These are phyloP conservation scores for Willisornis vidua DNA, from an alignment of 2,113 vertebrate species.

Conservation along the genomic window DNA sequence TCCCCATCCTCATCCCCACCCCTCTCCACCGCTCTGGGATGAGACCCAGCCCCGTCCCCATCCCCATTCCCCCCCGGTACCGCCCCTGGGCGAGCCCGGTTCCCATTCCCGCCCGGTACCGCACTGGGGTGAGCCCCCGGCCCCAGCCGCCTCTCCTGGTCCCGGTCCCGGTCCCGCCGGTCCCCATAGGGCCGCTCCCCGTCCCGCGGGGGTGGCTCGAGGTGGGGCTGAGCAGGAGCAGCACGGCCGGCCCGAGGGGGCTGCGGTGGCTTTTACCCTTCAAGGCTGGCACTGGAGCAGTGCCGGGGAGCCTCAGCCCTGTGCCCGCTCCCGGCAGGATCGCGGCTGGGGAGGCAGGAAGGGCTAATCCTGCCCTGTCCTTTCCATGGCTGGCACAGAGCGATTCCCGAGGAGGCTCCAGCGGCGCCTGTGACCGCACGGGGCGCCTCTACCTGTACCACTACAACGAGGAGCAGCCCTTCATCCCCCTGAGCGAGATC, in stretches of 20 bases:
- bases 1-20: too few relatives aligned
- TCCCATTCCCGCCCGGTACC: not conserved
- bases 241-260: not conserved
- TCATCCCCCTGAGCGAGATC: constrained; percentile 81
- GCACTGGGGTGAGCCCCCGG: not conserved
- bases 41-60: not conserved
- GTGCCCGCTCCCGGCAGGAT: not conserved
- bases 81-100: not conserved
- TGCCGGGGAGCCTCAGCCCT: not conserved
- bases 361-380: not conserved
- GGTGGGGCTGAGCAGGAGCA: not conserved
- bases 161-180: not conserved
- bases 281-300: fast-evolving
- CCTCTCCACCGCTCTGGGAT: not conserved
- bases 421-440: constrained; percentile 63
- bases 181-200: not conserved
- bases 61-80: too few relatives aligned
- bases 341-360: not conserved
- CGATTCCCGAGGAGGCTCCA: constrained; percentile 15
- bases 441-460: constrained; percentile 90
- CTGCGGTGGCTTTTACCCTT: not conserved
- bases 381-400: constrained; percentile 38
- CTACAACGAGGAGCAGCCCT: constrained; percentile 69
- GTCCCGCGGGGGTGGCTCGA: not conserved
- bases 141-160: not conserved